phyloP scores from a whole-genome alignment of 2,888 invertebrate genomes.

The Eilema depressum region DNA sequence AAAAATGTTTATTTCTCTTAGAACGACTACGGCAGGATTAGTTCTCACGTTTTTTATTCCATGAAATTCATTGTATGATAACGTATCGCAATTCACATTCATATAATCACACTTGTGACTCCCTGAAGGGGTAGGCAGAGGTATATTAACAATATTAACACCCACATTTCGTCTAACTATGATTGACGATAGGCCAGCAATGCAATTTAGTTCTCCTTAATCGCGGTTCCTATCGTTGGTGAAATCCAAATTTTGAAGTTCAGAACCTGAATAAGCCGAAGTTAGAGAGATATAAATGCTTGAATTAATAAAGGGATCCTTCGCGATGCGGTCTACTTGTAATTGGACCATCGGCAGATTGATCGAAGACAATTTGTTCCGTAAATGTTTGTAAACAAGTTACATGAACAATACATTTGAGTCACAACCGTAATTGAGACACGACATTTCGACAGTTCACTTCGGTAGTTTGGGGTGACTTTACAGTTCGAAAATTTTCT shows the following conservation, averaged over 20 bases:
- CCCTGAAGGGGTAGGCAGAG: too few species aligned
- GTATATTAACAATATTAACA: too few species aligned
- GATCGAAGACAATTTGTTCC: background rate
- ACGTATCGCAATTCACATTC: too few species aligned
- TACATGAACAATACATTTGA: background rate
- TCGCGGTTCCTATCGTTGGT: too few species aligned
- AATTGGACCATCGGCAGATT: background rate
- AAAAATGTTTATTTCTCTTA: too few species aligned
- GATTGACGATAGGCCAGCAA: background rate
- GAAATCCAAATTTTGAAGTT: background rate
- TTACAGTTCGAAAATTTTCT: background rate
- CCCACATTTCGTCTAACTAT: too few species aligned
- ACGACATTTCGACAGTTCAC: slow-evolving; percentile 4
- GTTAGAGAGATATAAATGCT: background rate
- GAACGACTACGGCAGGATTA: too few species aligned
- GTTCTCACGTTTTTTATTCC: background rate
- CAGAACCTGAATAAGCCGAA: background rate
- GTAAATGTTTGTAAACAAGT: background rate
- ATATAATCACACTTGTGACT: too few species aligned
- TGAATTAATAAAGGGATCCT: background rate
- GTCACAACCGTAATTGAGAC: background rate
- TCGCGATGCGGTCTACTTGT: background rate
- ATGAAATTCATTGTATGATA: too few species aligned
- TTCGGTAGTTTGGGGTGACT: background rate
- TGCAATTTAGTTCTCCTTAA: too few species aligned